Evolutionary conservation across 2,113 vertebrate genomes (phyloP).

Genomic region (Acanthisitta chloris): DNA sequence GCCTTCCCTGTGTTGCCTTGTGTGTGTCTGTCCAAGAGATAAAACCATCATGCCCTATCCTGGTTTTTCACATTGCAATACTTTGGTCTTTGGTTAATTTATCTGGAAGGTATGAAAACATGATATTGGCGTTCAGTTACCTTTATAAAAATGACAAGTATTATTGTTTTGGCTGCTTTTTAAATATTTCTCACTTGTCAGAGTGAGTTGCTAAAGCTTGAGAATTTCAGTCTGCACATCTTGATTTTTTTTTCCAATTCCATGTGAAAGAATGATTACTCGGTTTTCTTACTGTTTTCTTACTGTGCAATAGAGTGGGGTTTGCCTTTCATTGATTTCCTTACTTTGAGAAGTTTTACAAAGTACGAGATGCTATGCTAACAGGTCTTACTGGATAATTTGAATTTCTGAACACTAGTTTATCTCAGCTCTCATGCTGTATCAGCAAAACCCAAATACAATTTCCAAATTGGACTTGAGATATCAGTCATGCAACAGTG

Average conservation of each 20-base stretch:
- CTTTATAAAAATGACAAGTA: background rate
- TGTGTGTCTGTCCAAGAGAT: background rate
- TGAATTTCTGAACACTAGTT: background rate
- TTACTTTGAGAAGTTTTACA: background rate
- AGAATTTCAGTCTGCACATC: background rate
- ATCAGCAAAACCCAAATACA: background rate
- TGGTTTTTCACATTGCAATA: background rate
- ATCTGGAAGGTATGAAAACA: background rate
- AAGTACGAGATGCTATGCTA: background rate
- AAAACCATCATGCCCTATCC: background rate
- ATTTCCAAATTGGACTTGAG: background rate
- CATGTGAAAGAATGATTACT: fast-evolving
- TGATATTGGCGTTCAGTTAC: background rate
- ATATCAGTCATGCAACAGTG: background rate
- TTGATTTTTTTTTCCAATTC: background rate
- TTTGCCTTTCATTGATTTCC: background rate
- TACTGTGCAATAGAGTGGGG: background rate
- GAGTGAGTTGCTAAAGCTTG: background rate
- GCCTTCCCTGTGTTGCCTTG: background rate
- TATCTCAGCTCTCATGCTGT: fast-evolving
- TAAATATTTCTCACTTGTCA: background rate
- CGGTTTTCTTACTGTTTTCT: background rate
- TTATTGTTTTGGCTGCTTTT: background rate
- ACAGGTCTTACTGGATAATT: background rate
- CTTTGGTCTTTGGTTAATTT: background rate